These are phyloP conservation scores for Lepas anatifera DNA, from an alignment of 2,888 invertebrate genomes.

Conservation along the genomic window DNA sequence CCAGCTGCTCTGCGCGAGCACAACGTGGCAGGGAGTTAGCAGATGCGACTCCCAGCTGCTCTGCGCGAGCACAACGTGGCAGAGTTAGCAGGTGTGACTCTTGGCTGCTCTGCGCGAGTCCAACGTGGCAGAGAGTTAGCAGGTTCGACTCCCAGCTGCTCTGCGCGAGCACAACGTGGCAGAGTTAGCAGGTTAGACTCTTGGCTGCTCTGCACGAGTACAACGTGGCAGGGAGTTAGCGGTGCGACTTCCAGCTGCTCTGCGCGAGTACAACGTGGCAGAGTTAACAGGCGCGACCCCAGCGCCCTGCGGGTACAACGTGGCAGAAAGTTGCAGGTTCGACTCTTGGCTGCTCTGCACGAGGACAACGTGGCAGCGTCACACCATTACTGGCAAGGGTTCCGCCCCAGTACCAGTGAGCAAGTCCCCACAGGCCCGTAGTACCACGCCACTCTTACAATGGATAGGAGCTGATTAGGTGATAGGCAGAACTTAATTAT, in stretches of 20 bases:
- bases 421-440: no score
- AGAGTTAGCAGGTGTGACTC: background rate
- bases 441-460: no score
- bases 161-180: background rate
- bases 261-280: background rate
- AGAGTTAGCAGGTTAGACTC: background rate
- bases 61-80: background rate
- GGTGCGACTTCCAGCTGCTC: background rate
- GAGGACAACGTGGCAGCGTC: no score
- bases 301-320: no score
- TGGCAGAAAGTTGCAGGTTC: no score
- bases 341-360: no score
- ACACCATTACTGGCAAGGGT: no score
- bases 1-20: constrained; percentile 68
- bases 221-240: background rate
- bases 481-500: no score
- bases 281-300: no score
- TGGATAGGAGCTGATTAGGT: no score
- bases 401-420: no score
- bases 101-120: background rate
- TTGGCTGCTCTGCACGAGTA: background rate
- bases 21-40: constrained; percentile 55
- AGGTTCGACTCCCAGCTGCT: background rate
- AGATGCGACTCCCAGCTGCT: background rate
- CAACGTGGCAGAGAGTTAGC: background rate